phyloP scores from a whole-genome alignment of 2,113 vertebrate genomes.

The Crotalus viridis region DNA sequence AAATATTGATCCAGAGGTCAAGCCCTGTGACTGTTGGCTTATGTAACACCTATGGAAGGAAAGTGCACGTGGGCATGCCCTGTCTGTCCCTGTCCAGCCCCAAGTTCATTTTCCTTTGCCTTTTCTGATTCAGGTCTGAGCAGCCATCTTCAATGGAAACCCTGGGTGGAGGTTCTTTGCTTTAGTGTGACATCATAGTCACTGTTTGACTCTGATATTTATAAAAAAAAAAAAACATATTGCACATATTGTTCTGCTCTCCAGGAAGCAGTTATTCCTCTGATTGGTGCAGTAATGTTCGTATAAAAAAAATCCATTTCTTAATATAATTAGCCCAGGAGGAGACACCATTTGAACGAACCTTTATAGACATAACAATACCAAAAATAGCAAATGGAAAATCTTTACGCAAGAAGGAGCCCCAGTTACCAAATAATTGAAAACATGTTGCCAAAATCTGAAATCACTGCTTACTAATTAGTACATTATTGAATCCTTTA shows the following conservation, averaged over 20 bases:
- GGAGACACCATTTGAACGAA: not conserved
- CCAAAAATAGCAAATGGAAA: not conserved
- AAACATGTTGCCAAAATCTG: not conserved
- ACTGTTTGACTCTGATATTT: not conserved
- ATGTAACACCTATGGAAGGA: not conserved
- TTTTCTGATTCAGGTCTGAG: not conserved
- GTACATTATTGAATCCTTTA: not conserved
- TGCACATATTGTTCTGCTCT: not conserved
- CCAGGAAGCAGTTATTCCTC: too few relatives aligned
- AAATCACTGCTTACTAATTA: not conserved
- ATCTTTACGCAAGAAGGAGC: conserved; percentile 67
- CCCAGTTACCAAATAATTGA: conserved; percentile 40
- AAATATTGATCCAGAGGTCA: not conserved
- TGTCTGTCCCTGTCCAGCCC: not conserved
- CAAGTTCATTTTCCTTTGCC: not conserved
- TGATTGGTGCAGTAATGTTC: not conserved
- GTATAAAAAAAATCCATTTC: not conserved
- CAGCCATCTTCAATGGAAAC: not conserved
- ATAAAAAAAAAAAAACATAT: too few relatives aligned
- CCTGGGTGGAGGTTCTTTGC: not conserved
- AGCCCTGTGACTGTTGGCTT: not conserved
- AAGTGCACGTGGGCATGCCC: not conserved
- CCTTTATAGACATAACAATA: not conserved
- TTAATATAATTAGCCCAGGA: not conserved
- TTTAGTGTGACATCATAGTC: not conserved